Evolutionary conservation across 2,888 invertebrate species (phyloP).

Genomic region (Hymenopus coronatus): DNA sequence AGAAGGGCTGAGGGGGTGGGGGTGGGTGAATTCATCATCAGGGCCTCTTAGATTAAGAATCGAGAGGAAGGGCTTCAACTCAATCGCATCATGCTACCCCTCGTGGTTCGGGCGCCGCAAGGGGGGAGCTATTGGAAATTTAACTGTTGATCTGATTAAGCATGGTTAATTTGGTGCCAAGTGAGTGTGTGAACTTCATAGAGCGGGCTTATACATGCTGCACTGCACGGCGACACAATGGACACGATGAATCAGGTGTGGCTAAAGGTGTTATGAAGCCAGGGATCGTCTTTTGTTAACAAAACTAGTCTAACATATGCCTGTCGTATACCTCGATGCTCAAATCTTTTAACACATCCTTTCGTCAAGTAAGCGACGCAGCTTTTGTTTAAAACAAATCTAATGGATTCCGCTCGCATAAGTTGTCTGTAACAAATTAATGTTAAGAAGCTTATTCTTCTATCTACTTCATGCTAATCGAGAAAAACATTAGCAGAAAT

Average conservation of each 20-base stretch:
- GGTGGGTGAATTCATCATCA: neutral
- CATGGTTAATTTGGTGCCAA: conserved; percentile 3
- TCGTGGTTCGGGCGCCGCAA: neutral
- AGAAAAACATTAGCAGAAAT: too few species aligned
- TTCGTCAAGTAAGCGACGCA: too few species aligned
- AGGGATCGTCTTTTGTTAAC: neutral
- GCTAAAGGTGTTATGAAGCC: neutral
- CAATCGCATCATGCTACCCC: neutral
- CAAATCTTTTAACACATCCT: too few species aligned
- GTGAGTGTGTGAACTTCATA: neutral
- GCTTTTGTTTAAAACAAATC: too few species aligned
- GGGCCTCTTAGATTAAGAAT: neutral
- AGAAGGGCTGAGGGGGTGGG: neutral
- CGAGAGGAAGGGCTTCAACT: neutral
- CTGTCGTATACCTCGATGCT: neutral
- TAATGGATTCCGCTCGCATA: too few species aligned
- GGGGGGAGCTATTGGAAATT: neutral
- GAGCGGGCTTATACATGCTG: neutral
- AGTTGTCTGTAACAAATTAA: too few species aligned
- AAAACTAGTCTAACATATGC: neutral
- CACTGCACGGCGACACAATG: neutral
- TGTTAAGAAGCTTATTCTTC: too few species aligned
- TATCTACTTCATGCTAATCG: too few species aligned
- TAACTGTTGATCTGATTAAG: conserved; percentile 12
- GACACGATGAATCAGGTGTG: neutral